Evolutionary conservation across 2,797 vertebrate genomes (phyloP), one percentile per base, ranked within the genome.

Genomic region (Rostrhamus sociabilis): DNA sequence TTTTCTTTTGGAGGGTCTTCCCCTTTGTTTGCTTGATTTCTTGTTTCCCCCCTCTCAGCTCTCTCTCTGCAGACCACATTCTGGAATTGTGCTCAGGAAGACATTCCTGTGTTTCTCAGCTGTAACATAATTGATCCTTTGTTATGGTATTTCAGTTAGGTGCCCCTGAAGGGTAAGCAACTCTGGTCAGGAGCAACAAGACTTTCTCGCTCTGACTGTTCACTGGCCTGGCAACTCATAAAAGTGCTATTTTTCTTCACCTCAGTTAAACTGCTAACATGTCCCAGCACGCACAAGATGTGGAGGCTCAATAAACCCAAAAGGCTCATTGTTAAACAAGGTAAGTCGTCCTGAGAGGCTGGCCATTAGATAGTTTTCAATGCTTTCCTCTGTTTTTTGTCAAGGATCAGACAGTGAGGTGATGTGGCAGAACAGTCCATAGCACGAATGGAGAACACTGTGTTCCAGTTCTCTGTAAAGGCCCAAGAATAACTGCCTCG

Each of bases 221-320:
- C 48, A 34, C 68, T 91, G 64, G 42, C 56, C 86, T 90, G 56
- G 60, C 59, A 89, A 66, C 43, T 91, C 79, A 62, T 86, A 45
- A 52, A 93, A 75, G 77, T 89, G 53, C 62, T 88, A 4, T 72
- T 96, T 96, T 93, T 53, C 79, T 92, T 94, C 79, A 66, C 87
- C 78, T 75, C 60, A 8, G 64, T 64, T 71, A 45, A 95, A 86
- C 42, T 90, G 72, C 81, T 89, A 86, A 74, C 85, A 3, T 62
- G 94, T 90, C 75, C 53, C 64, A 88, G 82, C 87, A 66, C 2
- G 89, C 53, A 81, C 32, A 55, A 74, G 78, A 74, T 0, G 2
- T 0, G 1, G 73, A 86, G 36, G 64, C 60, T 83, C 81, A 58
- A 55, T 34, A 74, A 80, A 91, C 56, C 87, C 48, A 75, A 83